These are phyloP conservation scores for Acanthurus leucopareius DNA, from an alignment of 2,797 vertebrate species.

Conservation along the genomic window DNA sequence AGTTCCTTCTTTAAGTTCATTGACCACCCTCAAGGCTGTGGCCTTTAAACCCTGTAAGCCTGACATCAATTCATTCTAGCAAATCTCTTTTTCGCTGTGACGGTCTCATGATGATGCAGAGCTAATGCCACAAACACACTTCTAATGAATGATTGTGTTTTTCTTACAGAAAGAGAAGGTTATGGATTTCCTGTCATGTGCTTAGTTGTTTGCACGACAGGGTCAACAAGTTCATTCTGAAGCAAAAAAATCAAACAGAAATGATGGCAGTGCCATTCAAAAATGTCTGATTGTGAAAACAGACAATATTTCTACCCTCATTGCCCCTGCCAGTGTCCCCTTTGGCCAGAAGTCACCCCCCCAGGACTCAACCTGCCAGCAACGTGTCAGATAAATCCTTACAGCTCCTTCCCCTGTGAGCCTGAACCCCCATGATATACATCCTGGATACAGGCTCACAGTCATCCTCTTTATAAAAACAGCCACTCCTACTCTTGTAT, in stretches of 20 bases:
- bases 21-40: conserved; percentile 20
- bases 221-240: conserved; percentile 34
- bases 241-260: conserved; percentile 13
- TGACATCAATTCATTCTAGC: conserved; percentile 44
- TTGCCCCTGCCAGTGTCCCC: conserved; percentile 12
- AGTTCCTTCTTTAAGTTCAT: conserved; percentile 35
- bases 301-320: conserved; percentile 25
- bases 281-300: conserved; percentile 26
- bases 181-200: not conserved
- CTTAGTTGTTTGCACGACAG: not conserved
- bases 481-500: conserved; percentile 41
- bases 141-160: conserved; percentile 18
- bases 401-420: conserved; percentile 1
- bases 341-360: conserved; percentile 8
- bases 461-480: conserved; percentile 54
- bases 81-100: conserved; percentile 24
- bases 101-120: conserved; percentile 53
- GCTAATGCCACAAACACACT: conserved; percentile 36
- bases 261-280: conserved; percentile 1
- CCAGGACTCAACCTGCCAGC: conserved; percentile 47
- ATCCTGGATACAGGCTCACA: conserved; percentile 44
- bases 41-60: conserved; percentile 5
- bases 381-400: conserved; percentile 56
- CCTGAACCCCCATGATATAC: conserved; percentile 25
- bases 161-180: conserved; percentile 5